Conservation (phyloP, 2,113 vertebrate species). For the Hippocampus guttulatus region DNA sequence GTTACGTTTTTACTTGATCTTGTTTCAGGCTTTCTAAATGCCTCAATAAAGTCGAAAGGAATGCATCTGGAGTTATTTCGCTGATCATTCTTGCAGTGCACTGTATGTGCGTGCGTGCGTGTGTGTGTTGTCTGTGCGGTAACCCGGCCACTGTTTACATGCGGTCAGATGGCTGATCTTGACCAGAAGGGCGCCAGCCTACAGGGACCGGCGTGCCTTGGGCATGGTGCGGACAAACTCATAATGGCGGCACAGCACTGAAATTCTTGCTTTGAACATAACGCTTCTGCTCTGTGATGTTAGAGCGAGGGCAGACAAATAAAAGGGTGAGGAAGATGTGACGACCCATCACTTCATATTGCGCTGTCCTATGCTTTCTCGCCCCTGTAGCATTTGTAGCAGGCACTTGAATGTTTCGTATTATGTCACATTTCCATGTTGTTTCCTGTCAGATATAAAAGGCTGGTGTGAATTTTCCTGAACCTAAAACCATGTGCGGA, state of each 20-base stretch:
- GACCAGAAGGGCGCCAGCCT: conserved; percentile 49
- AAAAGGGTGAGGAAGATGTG: conserved; percentile 30
- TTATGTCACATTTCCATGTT: conserved; percentile 56
- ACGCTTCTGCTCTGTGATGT: conserved; percentile 41
- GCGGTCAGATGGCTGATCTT: conserved; percentile 65
- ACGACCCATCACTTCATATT: conserved; percentile 31
- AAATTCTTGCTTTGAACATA: conserved; percentile 44
- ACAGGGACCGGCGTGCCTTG: conserved; percentile 42
- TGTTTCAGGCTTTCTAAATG: conserved; percentile 44
- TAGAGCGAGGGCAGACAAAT: conserved; percentile 13
- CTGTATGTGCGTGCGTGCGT: not conserved
- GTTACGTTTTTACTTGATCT: conserved; percentile 55
- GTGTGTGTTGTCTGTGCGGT: conserved; percentile 37
- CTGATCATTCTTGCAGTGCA: conserved; percentile 40
- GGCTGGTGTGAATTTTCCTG: conserved; percentile 68
- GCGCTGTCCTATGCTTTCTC: conserved; percentile 25
- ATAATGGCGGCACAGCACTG: conserved; percentile 46
- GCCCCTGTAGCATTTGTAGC: conserved; percentile 41
- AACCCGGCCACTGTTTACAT: conserved; percentile 62
- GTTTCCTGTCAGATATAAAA: conserved; percentile 68
- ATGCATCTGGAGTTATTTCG: conserved; percentile 53
- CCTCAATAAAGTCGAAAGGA: conserved; percentile 42
- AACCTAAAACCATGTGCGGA: conserved; percentile 64
- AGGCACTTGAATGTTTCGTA: conserved; percentile 49
- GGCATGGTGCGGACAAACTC: conserved; percentile 53